Percentiles rank a stretch among this genome's conserved stretches.
Conservation (phyloP, 35 echinoderm and acorn worm genomes). For the Patiria miniata region DNA sequence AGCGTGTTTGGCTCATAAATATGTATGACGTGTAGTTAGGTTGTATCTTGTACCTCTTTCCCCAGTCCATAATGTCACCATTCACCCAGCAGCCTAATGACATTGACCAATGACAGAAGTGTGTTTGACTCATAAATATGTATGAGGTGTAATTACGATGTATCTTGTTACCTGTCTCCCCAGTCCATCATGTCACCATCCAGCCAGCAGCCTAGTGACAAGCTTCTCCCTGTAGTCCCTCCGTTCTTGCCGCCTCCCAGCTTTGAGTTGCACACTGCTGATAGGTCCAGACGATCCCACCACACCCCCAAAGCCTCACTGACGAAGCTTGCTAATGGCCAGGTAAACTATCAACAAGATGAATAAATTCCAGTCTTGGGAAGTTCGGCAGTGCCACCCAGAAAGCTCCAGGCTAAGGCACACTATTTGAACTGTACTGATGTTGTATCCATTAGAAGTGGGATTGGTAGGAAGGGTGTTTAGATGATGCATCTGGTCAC, state of each 20-base stretch:
- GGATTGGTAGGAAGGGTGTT: too few species aligned
- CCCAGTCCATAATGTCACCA: slow-evolving; percentile 64
- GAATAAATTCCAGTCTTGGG: background rate
- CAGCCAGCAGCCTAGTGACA: slow-evolving; percentile 55
- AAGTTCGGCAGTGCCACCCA: too few species aligned
- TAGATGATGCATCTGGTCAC: too few species aligned
- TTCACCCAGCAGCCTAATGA: slow-evolving; percentile 47
- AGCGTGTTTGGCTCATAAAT: too few species aligned
- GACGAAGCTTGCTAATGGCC: slow-evolving; percentile 27
- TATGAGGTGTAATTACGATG: too few species aligned
- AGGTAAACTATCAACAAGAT: background rate
- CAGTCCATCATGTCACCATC: slow-evolving; percentile 65
- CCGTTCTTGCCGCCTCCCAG: slow-evolving; percentile 90
- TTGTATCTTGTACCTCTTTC: background rate
- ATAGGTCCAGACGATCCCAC: slow-evolving; percentile 42
- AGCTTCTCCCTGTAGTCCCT: slow-evolving; percentile 80
- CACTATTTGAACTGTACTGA: too few species aligned
- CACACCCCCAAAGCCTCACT: slow-evolving; percentile 26
- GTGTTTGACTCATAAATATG: too few species aligned
- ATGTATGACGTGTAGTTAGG: too few species aligned
- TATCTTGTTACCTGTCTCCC: background rate
- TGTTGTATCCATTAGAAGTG: background rate
- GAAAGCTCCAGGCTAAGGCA: background rate
- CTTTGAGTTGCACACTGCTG: slow-evolving; percentile 73
- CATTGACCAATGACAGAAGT: too few species aligned